Evolutionary conservation across 2,113 vertebrate genomes (phyloP).

Genomic region (Pontoporia blainvillei): DNA sequence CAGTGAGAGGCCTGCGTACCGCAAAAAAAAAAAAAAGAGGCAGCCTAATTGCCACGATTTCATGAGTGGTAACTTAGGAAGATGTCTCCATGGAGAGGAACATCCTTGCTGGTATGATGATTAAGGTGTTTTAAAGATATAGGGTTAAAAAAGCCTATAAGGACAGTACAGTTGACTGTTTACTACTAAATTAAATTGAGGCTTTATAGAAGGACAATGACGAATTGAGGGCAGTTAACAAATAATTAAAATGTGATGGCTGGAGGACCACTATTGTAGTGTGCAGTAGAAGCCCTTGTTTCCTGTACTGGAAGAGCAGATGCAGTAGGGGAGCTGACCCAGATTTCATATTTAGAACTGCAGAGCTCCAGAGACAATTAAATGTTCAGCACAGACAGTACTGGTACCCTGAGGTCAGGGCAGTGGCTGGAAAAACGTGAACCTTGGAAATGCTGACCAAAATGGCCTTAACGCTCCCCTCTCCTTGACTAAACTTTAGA

Average conservation of each 20-base stretch:
- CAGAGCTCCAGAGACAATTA: not conserved
- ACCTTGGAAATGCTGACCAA: not conserved
- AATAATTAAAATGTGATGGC: not conserved
- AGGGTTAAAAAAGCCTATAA: not conserved
- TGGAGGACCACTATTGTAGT: not conserved
- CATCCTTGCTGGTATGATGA: not conserved
- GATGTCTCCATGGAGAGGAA: not conserved
- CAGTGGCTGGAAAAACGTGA: not conserved
- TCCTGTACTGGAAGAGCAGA: not conserved
- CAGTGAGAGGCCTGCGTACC: too few species aligned
- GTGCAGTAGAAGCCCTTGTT: not conserved
- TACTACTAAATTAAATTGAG: not conserved
- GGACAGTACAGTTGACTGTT: not conserved
- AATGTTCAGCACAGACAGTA: not conserved
- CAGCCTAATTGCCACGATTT: not conserved
- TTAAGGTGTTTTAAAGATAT: not conserved
- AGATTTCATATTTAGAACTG: not conserved
- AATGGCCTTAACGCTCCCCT: not conserved
- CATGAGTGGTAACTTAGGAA: not conserved
- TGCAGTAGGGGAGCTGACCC: not conserved
- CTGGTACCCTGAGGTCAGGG: not conserved
- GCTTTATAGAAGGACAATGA: not conserved
- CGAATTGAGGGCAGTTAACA: not conserved
- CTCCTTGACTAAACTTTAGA: not conserved
- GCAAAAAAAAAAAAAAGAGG: not conserved